Evolutionary conservation across 2,888 invertebrate species (phyloP), one percentile per base, ranked within the genome.

Genomic region (Lucinisca nassula): DNA sequence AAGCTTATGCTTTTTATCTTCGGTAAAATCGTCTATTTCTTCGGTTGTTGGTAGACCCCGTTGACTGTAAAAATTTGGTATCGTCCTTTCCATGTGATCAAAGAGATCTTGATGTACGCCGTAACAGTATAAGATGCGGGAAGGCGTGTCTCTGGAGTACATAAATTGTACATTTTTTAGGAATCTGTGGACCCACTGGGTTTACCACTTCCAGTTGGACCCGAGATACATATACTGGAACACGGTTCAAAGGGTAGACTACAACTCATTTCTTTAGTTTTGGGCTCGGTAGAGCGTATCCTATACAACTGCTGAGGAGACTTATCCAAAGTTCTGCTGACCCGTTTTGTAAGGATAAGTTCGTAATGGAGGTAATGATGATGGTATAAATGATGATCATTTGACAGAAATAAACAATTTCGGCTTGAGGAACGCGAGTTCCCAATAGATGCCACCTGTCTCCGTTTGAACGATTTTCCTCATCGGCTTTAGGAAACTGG

Each of bases 331-430:
- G 49, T 37, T 82, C 79, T 0, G 58, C 73, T 21, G 12, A 55
- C 27, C 84, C 84, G 67, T 84, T 82, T 72, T 86, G 81, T 27
- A 89, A 12, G 2, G 89, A 82, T 38, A 89, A 30, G 74, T 82
- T 87, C 14, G 82, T 77, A 24, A 87, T 89, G 8, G 87, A 87
- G n/a, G 84, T 82, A 24, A 89, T 79, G 58, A 89, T 82, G 38
- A 85, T 85, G 55, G 81, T 32, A 58, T 85, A 85, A 17, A 85
- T 81, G 27, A 85, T 85, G 27, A 76, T 75, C 73, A 86, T 86
- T 38, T 89, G 86, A 61, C 73, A 89, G 49, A 89, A 89, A 45
- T 82, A 89, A 27, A 89, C 86, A 27, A 84, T 86, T 78, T 88
- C 88, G 10, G 75, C 79, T 61, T 84, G 80, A 32, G 85, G 83